phyloP scores from a whole-genome alignment of 2,797 vertebrate species.

The Pseudocheirus occidentalis region DNA sequence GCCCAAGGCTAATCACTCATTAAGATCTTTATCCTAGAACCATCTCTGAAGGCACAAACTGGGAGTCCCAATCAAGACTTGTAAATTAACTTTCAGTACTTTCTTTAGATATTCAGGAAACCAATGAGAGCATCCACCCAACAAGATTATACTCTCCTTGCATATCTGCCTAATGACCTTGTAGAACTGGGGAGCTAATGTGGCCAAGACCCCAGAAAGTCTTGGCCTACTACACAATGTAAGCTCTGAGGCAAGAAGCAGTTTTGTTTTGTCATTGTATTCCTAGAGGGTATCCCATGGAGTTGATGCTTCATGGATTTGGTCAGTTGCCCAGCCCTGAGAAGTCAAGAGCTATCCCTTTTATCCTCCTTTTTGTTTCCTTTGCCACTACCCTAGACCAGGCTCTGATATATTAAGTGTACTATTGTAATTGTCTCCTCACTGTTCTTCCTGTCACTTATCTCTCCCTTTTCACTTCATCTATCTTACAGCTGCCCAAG shows the following conservation, averaged over 20 bases:
- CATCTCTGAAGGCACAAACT: too few relatives aligned
- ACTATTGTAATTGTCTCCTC: neutral
- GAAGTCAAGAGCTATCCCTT: neutral
- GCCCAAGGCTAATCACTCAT: too few relatives aligned
- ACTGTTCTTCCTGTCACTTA: neutral
- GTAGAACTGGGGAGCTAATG: too few relatives aligned
- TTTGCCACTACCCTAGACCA: neutral
- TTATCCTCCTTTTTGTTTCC: neutral
- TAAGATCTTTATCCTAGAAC: too few relatives aligned
- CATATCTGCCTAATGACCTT: too few relatives aligned
- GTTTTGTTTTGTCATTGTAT: neutral
- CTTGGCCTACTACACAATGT: neutral
- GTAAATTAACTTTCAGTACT: too few relatives aligned
- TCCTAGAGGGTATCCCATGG: neutral
- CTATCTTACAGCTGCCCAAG: neutral
- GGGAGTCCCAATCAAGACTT: too few relatives aligned
- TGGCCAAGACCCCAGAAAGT: too few relatives aligned
- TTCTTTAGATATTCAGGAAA: too few relatives aligned
- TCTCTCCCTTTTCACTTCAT: neutral
- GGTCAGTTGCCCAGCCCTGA: neutral
- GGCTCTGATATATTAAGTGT: neutral
- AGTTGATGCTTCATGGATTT: neutral
- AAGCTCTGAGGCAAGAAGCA: neutral
- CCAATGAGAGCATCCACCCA: too few relatives aligned
- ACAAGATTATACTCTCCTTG: too few relatives aligned